phyloP scores from a whole-genome alignment of 2,888 invertebrate genomes.

The Conomelus anceps region DNA sequence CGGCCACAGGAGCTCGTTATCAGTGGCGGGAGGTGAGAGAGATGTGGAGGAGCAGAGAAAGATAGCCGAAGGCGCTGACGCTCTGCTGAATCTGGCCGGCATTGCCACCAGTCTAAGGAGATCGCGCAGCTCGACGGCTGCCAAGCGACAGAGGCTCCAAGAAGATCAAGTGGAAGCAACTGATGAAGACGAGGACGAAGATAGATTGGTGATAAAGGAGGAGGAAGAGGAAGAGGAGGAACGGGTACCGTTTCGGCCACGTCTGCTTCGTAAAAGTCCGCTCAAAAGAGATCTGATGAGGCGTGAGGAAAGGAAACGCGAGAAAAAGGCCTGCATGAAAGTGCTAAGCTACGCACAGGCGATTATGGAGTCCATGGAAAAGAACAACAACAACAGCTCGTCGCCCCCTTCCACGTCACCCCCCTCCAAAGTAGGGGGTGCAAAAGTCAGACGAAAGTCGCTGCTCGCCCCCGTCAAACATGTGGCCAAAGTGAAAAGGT shows the following conservation, averaged over 20 bases:
- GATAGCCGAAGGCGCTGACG: slow-evolving; percentile 73
- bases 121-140: background rate
- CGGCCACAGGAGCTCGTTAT: background rate
- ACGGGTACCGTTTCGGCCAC: slow-evolving; percentile 15
- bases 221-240: background rate
- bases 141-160: background rate
- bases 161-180: no score
- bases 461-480: slow-evolving; percentile 11
- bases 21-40: slow-evolving; percentile 8
- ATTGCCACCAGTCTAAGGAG: slow-evolving; percentile 41
- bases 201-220: background rate
- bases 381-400: slow-evolving; percentile 17
- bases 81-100: slow-evolving; percentile 67
- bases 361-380: slow-evolving; percentile 2
- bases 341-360: background rate
- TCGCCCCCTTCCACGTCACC: background rate
- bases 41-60: slow-evolving; percentile 55
- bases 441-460: slow-evolving; percentile 20
- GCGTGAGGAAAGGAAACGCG: background rate
- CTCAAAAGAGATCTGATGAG: background rate
- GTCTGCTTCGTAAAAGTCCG: slow-evolving; percentile 21
- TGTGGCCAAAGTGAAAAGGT: slow-evolving; percentile 23
- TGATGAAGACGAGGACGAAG: background rate
- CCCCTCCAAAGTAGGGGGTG: no score
- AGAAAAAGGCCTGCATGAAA: background rate